These are phyloP conservation scores for Ceratothoa steindachneri DNA, from an alignment of 2,888 invertebrate genomes.

Conservation along the genomic window DNA sequence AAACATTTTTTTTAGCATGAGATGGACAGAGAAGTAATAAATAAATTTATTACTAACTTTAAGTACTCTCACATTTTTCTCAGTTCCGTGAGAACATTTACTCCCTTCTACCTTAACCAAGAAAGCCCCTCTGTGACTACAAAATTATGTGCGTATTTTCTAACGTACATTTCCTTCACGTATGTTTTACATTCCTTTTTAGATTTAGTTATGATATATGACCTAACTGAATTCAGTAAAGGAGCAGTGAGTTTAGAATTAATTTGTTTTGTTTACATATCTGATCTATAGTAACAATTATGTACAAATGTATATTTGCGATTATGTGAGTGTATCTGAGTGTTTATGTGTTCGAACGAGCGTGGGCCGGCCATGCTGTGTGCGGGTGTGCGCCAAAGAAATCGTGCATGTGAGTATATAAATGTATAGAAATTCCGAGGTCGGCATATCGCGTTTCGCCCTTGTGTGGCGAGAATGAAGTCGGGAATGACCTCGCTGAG, in stretches of 20 bases:
- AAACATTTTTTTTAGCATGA: too few species aligned
- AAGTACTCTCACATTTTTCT: not conserved
- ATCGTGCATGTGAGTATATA: not conserved
- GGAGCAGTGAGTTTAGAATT: too few species aligned
- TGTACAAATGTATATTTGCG: too few species aligned
- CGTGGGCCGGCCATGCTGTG: not conserved
- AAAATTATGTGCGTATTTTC: not conserved
- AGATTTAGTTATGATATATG: not conserved
- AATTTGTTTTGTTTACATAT: too few species aligned
- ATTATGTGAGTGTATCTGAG: not conserved
- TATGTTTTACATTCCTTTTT: not conserved
- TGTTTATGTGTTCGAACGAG: not conserved
- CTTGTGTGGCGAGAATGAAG: not conserved
- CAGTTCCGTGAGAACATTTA: not conserved
- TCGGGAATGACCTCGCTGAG: not conserved
- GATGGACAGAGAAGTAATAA: not conserved
- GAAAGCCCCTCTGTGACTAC: not conserved
- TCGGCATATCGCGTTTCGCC: not conserved
- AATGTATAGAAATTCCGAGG: not conserved
- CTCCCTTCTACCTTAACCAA: not conserved
- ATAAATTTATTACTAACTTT: not conserved
- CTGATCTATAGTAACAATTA: too few species aligned
- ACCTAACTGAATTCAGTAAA: too few species aligned
- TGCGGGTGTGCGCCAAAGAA: not conserved
- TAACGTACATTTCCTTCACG: not conserved